These are phyloP conservation scores for Cynodonichthys magdalenae DNA, from an alignment of 2,797 vertebrate species.

Conservation along the genomic window DNA sequence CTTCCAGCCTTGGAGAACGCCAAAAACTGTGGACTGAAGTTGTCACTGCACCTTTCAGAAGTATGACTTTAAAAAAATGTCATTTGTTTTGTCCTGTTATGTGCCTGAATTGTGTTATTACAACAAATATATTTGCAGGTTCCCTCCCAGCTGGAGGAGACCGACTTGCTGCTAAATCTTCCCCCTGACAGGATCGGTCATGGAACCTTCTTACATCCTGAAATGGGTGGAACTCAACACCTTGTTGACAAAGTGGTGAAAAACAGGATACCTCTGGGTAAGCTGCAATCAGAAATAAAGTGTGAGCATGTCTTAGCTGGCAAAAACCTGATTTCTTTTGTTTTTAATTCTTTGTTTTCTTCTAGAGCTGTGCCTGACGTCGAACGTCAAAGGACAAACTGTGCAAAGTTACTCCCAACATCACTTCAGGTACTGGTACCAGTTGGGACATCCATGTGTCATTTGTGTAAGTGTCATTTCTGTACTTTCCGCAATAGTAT, in stretches of 20 bases:
- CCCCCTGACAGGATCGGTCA: slow-evolving; percentile 97
- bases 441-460: slow-evolving; percentile 87
- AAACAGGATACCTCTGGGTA: slow-evolving; percentile 90
- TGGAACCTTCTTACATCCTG: slow-evolving; percentile 89
- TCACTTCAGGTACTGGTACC: slow-evolving; percentile 95
- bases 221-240: slow-evolving; percentile 80
- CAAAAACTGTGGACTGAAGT: slow-evolving; percentile 89
- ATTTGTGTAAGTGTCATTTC: slow-evolving; percentile 88
- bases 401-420: slow-evolving; percentile 88
- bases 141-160: slow-evolving; percentile 88
- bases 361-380: slow-evolving; percentile 92
- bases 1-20: slow-evolving; percentile 89
- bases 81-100: background rate
- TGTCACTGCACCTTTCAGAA: slow-evolving; percentile 94
- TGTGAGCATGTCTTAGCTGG: background rate
- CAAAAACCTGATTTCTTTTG: background rate
- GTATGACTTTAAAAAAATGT: slow-evolving; percentile 68
- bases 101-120: background rate
- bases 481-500: too few species aligned
- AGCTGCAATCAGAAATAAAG: slow-evolving; percentile 21
- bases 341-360: slow-evolving; percentile 7
- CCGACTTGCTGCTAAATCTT: slow-evolving; percentile 87
- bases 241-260: slow-evolving; percentile 87
- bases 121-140: slow-evolving; percentile 80
- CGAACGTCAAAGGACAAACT: slow-evolving; percentile 93